Percentiles rank a stretch among this genome's conserved stretches.
phyloP scores from a whole-genome alignment of 2,888 invertebrate species.

The Spisula solida region DNA sequence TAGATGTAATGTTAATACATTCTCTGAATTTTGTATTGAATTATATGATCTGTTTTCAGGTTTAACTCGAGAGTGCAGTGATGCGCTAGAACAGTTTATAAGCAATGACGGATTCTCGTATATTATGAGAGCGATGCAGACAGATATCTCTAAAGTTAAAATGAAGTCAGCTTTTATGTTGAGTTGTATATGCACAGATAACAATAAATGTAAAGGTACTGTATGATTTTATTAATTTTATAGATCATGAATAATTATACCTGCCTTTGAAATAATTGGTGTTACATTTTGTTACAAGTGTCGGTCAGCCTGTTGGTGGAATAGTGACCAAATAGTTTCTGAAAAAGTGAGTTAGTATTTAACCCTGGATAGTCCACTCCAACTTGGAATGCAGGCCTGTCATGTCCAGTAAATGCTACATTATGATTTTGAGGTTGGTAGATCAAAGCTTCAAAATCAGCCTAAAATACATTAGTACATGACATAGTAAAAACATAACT shows the following conservation, averaged over 20 bases:
- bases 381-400: too few relatives aligned
- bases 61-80: constrained; percentile 90
- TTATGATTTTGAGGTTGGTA: too few relatives aligned
- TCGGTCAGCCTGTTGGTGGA: too few relatives aligned
- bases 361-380: too few relatives aligned
- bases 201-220: constrained; percentile 89
- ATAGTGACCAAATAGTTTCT: too few relatives aligned
- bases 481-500: too few relatives aligned
- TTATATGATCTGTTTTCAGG: constrained; percentile 88
- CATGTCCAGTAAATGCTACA: too few relatives aligned
- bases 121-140: constrained; percentile 90
- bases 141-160: constrained; percentile 90
- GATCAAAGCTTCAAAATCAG: too few relatives aligned
- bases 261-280: neutral
- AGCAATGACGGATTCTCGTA: constrained; percentile 91
- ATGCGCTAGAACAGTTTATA: constrained; percentile 90
- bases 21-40: neutral
- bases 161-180: constrained; percentile 93
- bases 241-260: neutral
- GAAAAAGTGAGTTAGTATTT: too few relatives aligned
- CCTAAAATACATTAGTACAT: too few relatives aligned
- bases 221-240: neutral
- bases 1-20: neutral
- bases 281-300: neutral
- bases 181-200: constrained; percentile 89